Evolutionary conservation across 2,797 vertebrate species (phyloP).

Genomic region (Cuculus canorus): DNA sequence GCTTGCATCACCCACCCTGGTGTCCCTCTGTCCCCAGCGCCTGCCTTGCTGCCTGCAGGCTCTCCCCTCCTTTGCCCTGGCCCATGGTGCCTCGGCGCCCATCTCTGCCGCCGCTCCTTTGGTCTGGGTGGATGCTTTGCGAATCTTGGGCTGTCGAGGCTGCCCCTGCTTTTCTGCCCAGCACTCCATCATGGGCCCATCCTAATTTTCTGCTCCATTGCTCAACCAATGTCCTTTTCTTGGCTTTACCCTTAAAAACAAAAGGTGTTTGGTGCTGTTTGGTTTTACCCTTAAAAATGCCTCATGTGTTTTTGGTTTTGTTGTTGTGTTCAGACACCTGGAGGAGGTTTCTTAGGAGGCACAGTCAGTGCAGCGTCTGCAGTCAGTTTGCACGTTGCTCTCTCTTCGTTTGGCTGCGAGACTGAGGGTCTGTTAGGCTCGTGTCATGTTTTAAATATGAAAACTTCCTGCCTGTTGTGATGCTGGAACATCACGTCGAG

Average conservation of each 20-base stretch:
- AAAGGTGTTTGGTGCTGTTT: neutral
- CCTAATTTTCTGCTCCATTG: neutral
- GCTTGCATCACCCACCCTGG: neutral
- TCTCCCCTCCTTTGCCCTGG: neutral
- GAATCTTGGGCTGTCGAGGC: neutral
- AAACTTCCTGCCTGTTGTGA: neutral
- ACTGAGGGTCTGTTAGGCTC: neutral
- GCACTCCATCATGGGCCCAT: neutral
- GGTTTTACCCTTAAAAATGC: neutral
- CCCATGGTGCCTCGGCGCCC: neutral
- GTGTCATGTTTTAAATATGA: constrained; percentile 15
- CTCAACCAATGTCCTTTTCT: neutral
- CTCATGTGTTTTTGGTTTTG: neutral
- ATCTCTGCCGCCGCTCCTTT: neutral
- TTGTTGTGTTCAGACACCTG: neutral
- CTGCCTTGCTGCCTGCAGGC: neutral
- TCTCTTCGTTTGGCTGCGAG: neutral
- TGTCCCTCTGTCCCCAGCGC: neutral
- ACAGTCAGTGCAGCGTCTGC: accelerated
- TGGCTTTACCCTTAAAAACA: neutral
- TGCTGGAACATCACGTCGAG: neutral
- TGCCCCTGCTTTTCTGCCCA: neutral
- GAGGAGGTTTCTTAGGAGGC: neutral
- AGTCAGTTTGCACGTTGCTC: neutral
- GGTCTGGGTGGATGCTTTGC: neutral